Percentiles rank a stretch among this genome's conserved stretches.
These are phyloP conservation scores for Mustela erminea DNA, from an alignment of 2,797 vertebrate species.

Conservation along the genomic window DNA sequence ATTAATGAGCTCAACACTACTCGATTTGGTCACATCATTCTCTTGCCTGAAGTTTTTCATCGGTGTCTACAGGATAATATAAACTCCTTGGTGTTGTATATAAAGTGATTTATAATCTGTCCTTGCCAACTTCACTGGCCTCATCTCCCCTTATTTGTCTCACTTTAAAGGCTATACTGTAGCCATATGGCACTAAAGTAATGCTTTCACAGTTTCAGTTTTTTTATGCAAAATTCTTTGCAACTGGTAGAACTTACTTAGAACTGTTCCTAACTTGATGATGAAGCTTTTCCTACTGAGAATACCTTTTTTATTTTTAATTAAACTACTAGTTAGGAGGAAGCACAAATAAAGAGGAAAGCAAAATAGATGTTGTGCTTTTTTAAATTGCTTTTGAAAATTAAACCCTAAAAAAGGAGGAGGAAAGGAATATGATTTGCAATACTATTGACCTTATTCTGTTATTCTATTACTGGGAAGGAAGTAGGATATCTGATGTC, in stretches of 20 bases:
- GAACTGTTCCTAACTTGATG: neutral
- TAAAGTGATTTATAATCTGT: neutral
- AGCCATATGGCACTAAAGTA: no score
- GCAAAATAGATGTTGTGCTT: neutral
- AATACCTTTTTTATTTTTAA: neutral
- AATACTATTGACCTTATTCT: neutral
- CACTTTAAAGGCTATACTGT: neutral
- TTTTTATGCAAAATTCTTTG: neutral
- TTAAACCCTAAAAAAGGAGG: neutral
- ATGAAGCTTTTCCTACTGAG: neutral
- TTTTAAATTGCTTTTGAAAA: conserved; percentile 18
- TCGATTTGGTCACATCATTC: neutral
- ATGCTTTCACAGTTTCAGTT: neutral
- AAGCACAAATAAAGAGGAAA: neutral
- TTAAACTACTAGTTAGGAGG: neutral
- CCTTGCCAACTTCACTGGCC: neutral
- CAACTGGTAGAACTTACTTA: neutral
- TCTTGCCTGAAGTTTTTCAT: neutral
- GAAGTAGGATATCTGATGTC: neutral
- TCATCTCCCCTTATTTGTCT: neutral
- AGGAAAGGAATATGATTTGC: neutral
- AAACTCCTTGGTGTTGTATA: neutral
- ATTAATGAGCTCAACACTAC: neutral
- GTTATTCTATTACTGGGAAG: neutral
- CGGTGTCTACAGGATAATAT: neutral